Evolutionary conservation across 1,140 invertebrate species (phyloP).

Genomic region (Drosophila burlai): DNA sequence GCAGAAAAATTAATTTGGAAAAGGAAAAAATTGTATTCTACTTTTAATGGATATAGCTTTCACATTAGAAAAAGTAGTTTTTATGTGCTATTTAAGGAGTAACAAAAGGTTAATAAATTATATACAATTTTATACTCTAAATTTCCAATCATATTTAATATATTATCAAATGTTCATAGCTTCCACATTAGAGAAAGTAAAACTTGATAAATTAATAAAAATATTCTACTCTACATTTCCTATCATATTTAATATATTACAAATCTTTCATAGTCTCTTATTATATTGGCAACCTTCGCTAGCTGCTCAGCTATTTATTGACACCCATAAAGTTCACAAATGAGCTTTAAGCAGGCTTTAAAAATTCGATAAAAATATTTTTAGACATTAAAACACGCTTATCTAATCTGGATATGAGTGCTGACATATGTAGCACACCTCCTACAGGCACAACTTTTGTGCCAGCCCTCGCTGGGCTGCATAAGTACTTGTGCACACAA

Average conservation of each 20-base stretch:
- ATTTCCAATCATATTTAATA: no score
- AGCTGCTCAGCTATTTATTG: not conserved
- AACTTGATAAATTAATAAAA: no score
- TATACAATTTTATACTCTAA: no score
- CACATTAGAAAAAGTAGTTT: no score
- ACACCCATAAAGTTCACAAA: not conserved
- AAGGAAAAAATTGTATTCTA: no score
- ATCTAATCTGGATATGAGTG: conserved; percentile 10
- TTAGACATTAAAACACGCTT: not conserved
- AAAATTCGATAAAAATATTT: conserved; percentile 3
- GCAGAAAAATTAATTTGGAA: not conserved
- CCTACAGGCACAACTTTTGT: conserved; percentile 6
- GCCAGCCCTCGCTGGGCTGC: conserved; percentile 34
- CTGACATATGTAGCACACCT: not conserved
- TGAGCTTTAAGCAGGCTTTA: not conserved
- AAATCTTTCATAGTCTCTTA: not conserved
- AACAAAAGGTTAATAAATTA: no score
- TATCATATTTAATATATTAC: not conserved
- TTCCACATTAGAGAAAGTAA: no score
- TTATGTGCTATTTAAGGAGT: no score
- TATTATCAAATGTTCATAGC: not conserved
- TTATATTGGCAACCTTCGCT: no score
- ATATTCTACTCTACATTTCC: not conserved
- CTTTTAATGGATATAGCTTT: not conserved
- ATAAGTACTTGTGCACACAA: conserved; percentile 50